These are phyloP conservation scores for Pharmacophagus antenor DNA, from an alignment of 2,888 invertebrate species.

Conservation along the genomic window DNA sequence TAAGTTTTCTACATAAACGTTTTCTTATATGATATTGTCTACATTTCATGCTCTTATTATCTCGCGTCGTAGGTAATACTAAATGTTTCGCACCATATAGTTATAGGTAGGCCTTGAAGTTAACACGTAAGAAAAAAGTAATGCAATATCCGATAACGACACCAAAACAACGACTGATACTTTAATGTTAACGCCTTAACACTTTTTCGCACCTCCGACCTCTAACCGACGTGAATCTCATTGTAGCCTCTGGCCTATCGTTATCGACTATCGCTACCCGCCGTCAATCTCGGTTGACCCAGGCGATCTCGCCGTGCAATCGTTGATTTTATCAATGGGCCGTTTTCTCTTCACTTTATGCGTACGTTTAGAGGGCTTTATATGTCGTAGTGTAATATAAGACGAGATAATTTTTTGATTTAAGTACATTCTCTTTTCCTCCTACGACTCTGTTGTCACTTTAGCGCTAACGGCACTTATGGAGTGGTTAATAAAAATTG, in stretches of 20 bases:
- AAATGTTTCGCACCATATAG: too few species aligned
- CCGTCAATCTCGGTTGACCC: constrained; percentile 22
- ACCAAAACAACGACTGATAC: constrained; percentile 1
- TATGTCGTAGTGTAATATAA: not conserved
- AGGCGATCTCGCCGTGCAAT: constrained; percentile 3
- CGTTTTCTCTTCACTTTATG: not conserved
- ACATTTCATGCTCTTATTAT: too few species aligned
- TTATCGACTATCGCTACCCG: constrained; percentile 10
- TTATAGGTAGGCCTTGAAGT: too few species aligned
- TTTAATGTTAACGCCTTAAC: constrained; percentile 11
- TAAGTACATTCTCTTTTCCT: too few species aligned
- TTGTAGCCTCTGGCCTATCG: constrained; percentile 5
- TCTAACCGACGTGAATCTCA: constrained; percentile 18
- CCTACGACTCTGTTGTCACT: too few species aligned
- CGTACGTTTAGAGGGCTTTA: not conserved
- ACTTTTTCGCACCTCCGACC: constrained; percentile 22
- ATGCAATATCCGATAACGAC: constrained; percentile 6
- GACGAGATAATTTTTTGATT: too few species aligned
- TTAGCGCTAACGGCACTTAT: too few species aligned
- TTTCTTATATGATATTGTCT: too few species aligned
- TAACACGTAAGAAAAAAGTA: too few species aligned
- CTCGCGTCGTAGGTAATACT: too few species aligned
- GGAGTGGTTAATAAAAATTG: too few species aligned
- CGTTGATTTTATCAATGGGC: constrained; percentile 16
- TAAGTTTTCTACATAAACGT: too few species aligned